These are phyloP conservation scores for Rhopalosiphum padi DNA, from an alignment of 1,140 invertebrate species.

Conservation along the genomic window DNA sequence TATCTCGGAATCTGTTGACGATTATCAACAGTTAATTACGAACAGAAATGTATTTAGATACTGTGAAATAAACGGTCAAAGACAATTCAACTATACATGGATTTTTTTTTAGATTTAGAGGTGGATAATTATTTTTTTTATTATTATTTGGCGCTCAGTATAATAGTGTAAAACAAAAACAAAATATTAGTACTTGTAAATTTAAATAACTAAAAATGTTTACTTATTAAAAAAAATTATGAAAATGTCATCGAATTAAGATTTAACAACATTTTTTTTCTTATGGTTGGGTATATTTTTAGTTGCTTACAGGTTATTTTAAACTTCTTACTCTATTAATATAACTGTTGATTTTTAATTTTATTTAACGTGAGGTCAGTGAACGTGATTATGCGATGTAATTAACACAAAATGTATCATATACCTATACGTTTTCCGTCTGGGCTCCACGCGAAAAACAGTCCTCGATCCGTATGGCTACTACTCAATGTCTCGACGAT, in stretches of 20 bases:
- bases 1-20: no score
- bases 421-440: constrained; percentile 42
- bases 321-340: no score
- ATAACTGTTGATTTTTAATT: neutral
- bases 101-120: neutral
- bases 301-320: no score
- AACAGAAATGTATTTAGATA: neutral
- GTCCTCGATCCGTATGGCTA: neutral
- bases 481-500: constrained; percentile 17
- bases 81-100: neutral
- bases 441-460: constrained; percentile 30
- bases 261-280: no score
- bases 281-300: no score
- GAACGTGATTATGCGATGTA: neutral
- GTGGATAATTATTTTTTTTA: no score
- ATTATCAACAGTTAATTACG: neutral
- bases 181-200: no score
- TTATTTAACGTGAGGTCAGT: neutral
- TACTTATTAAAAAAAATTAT: no score
- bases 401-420: neutral
- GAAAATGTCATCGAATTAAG: no score
- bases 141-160: no score
- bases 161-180: no score
- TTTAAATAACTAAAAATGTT: no score
- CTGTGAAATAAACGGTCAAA: neutral